Conservation (phyloP, 2,797 vertebrate species). For the Cheirogaleus major region DNA sequence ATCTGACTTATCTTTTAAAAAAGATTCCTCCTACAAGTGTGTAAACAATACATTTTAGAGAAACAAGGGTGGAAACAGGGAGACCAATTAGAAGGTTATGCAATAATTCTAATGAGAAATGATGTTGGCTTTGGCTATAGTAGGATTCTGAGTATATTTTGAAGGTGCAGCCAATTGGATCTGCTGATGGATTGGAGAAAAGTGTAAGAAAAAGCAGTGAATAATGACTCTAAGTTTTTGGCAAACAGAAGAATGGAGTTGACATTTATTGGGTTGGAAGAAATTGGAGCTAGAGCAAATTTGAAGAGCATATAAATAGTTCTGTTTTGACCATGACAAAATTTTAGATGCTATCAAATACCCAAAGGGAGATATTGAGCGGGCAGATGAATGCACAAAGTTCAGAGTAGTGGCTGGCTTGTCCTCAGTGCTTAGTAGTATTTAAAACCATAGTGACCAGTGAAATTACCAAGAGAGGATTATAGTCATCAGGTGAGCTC, state of each 20-base stretch:
- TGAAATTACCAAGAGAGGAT: neutral
- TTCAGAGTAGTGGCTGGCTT: neutral
- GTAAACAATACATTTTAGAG: neutral
- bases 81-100: neutral
- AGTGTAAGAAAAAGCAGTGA: neutral
- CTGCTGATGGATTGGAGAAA: neutral
- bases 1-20: neutral
- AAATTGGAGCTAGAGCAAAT: neutral
- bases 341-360: neutral
- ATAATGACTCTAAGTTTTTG: neutral
- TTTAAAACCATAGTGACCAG: neutral
- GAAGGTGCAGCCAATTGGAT: neutral
- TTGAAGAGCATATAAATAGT: neutral
- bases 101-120: neutral
- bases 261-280: neutral
- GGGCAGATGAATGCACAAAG: neutral
- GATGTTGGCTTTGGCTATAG: neutral
- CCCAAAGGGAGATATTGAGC: neutral
- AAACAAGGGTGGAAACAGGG: neutral
- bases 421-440: neutral
- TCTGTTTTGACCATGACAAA: neutral
- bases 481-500: neutral
- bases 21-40: neutral
- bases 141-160: neutral
- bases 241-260: neutral